Evolutionary conservation across 2,888 invertebrate genomes (phyloP).

Genomic region (Eilema griseolum): DNA sequence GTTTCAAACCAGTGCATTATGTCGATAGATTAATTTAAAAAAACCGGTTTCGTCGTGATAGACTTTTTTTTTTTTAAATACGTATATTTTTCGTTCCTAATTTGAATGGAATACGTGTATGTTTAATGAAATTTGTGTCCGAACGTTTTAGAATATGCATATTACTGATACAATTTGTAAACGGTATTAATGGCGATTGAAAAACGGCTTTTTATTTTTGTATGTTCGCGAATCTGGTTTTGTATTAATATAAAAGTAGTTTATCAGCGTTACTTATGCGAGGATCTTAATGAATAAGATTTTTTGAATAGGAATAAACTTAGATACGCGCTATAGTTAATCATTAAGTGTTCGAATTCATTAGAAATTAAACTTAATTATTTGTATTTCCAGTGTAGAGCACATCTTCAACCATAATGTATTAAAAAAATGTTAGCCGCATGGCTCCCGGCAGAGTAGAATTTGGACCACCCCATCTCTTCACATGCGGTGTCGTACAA

Average conservation of each 20-base stretch:
- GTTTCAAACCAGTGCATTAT: constrained; percentile 37
- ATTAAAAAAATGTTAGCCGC: too few species aligned
- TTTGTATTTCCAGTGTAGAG: too few species aligned
- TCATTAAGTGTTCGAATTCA: background rate
- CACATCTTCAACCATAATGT: background rate
- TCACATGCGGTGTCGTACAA: too few species aligned
- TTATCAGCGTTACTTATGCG: background rate
- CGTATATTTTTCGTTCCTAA: background rate
- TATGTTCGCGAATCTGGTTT: constrained; percentile 1
- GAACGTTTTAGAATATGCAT: constrained; percentile 17
- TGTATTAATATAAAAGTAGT: background rate
- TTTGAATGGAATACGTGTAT: background rate
- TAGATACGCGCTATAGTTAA: background rate
- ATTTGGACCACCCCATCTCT: too few species aligned
- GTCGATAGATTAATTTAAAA: constrained; percentile 32
- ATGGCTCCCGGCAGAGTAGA: too few species aligned
- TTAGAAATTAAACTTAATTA: background rate
- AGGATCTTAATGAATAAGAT: background rate
- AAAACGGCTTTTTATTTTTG: background rate
- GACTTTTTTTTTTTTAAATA: background rate
- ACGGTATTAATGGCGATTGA: background rate
- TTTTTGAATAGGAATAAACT: background rate
- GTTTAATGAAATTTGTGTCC: background rate
- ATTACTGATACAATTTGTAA: constrained; percentile 1
- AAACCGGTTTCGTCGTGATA: background rate